Evolutionary conservation across 2,888 invertebrate genomes (phyloP).

Genomic region (Neuroscelio doddi): DNA sequence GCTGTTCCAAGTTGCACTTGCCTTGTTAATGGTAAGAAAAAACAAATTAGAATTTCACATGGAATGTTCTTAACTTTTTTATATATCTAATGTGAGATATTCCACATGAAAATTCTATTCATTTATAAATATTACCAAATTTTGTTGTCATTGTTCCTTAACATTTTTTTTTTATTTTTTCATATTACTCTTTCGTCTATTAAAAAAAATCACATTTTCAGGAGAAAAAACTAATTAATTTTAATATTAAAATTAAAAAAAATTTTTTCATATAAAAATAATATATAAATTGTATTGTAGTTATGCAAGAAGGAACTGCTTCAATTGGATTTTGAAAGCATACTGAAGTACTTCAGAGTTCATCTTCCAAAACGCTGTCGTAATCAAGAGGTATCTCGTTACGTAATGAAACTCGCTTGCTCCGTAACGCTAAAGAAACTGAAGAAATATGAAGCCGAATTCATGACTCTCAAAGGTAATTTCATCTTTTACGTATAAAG

Average conservation of each 20-base stretch:
- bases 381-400: constrained; percentile 89
- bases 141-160: too few relatives aligned
- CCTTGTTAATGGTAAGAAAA: constrained; percentile 84
- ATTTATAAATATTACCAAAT: too few relatives aligned
- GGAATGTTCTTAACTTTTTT: too few relatives aligned
- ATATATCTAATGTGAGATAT: too few relatives aligned
- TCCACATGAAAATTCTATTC: too few relatives aligned
- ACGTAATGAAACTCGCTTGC: constrained; percentile 92
- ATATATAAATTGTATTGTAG: too few relatives aligned
- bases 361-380: constrained; percentile 97
- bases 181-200: too few relatives aligned
- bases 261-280: too few relatives aligned
- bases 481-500: constrained; percentile 69
- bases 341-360: constrained; percentile 98
- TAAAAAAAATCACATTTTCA: too few relatives aligned
- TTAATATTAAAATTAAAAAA: too few relatives aligned
- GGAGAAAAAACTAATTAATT: too few relatives aligned
- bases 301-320: constrained; percentile 91
- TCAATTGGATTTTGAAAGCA: constrained; percentile 96
- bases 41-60: not conserved
- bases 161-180: too few relatives aligned
- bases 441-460: constrained; percentile 96
- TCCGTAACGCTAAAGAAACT: constrained; percentile 94
- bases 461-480: constrained; percentile 82
- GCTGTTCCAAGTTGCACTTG: constrained; percentile 96